Evolutionary conservation across 2,888 invertebrate genomes (phyloP).

Genomic region (Mesochorus sp.): DNA sequence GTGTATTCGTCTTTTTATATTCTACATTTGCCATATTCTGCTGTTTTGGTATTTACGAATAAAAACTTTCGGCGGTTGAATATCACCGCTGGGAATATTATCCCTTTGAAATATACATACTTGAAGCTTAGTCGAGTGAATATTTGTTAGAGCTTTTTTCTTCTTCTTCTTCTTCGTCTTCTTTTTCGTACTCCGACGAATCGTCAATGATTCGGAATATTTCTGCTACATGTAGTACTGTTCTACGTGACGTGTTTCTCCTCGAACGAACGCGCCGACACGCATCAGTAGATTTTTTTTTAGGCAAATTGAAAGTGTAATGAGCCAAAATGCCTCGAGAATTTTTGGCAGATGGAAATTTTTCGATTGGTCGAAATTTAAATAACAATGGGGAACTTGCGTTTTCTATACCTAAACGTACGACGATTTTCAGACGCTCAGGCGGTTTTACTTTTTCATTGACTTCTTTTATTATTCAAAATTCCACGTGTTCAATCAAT

Average conservation of each 20-base stretch:
- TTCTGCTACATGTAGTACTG: constrained; percentile 14
- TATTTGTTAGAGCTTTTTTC: constrained; percentile 9
- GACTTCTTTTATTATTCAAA: too few species aligned
- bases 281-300: constrained; percentile 1
- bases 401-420: too few species aligned
- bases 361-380: not conserved
- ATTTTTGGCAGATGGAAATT: not conserved
- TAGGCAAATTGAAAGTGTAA: not conserved
- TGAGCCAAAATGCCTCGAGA: not conserved
- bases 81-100: not conserved
- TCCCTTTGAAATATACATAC: not conserved
- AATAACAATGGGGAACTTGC: not conserved
- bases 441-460: too few species aligned
- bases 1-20: not conserved
- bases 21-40: not conserved
- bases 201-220: constrained; percentile 36
- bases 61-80: not conserved
- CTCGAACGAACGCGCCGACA: not conserved
- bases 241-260: not conserved
- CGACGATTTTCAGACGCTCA: too few species aligned
- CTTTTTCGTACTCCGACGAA: not conserved
- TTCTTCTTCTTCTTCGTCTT: not conserved
- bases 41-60: not conserved
- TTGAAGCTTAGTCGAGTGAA: constrained; percentile 7
- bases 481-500: too few species aligned